Evolutionary conservation across 2,888 invertebrate species (phyloP).

Genomic region (Oscheius myriophilus): DNA sequence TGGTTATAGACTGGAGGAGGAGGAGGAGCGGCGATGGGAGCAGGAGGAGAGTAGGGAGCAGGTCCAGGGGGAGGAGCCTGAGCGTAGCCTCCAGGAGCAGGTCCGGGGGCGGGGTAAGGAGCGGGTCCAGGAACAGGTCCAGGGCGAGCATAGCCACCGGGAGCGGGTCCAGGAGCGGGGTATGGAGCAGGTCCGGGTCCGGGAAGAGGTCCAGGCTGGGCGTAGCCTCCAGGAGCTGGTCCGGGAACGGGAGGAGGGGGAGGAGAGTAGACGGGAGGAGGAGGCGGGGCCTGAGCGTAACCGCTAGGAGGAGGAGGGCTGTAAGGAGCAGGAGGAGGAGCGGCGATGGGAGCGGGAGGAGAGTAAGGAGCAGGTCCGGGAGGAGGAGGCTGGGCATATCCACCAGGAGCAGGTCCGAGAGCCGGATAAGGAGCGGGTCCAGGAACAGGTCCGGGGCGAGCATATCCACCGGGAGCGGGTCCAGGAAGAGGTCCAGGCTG

Average conservation of each 20-base stretch:
- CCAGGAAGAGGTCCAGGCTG: neutral
- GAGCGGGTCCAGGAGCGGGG: too few relatives aligned
- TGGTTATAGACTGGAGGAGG: neutral
- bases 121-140: too few relatives aligned
- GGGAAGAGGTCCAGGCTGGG: too few relatives aligned
- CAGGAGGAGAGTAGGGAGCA: too few relatives aligned
- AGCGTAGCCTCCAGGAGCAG: too few relatives aligned
- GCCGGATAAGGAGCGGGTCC: neutral
- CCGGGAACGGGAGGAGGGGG: neutral
- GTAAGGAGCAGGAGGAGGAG: too few relatives aligned
- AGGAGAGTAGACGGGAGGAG: constrained; percentile 4
- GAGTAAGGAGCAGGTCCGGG: neutral
- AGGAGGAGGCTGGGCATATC: neutral
- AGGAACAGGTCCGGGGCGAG: neutral
- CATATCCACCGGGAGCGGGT: neutral
- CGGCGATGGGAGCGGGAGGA: too few relatives aligned
- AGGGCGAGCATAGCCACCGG: too few relatives aligned
- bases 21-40: neutral
- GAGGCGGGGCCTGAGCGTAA: constrained; percentile 26
- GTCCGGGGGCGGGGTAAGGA: too few relatives aligned
- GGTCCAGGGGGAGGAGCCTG: too few relatives aligned
- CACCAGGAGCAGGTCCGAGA: neutral
- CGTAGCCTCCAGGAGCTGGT: too few relatives aligned
- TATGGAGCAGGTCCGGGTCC: too few relatives aligned
- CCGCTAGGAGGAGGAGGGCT: neutral